These are phyloP conservation scores for Heliconius ismenius DNA, from an alignment of 2,888 invertebrate genomes.

Conservation along the genomic window DNA sequence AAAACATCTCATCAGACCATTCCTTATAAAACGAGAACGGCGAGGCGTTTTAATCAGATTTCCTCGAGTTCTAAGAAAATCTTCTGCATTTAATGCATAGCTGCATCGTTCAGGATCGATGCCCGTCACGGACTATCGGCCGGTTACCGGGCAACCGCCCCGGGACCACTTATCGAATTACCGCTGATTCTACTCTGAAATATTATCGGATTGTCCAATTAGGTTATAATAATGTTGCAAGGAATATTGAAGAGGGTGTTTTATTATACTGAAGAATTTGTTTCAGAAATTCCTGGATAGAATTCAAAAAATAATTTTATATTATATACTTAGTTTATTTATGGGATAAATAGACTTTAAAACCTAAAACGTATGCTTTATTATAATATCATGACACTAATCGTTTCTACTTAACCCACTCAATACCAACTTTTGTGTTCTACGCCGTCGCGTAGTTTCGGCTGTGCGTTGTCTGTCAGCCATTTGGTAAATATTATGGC, in stretches of 20 bases:
- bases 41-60: conserved; percentile 3
- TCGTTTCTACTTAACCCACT: too few species aligned
- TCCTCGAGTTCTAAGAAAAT: conserved; percentile 8
- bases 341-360: too few species aligned
- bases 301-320: too few species aligned
- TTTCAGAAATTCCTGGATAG: too few species aligned
- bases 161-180: conserved; percentile 32
- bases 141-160: conserved; percentile 16
- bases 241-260: background rate
- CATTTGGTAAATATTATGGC: too few species aligned
- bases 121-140: conserved; percentile 25
- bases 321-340: too few species aligned
- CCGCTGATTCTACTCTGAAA: conserved; percentile 24
- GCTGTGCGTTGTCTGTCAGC: too few species aligned
- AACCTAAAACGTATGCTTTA: too few species aligned
- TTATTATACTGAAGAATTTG: too few species aligned
- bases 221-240: background rate
- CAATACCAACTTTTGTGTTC: too few species aligned
- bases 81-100: conserved; percentile 25
- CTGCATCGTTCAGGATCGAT: conserved; percentile 18
- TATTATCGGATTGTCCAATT: conserved; percentile 25
- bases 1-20: background rate
- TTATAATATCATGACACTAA: too few species aligned
- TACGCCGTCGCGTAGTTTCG: too few species aligned
- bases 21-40: background rate